Evolutionary conservation across 2,113 vertebrate genomes (phyloP), one percentile per base, ranked within the genome.

Genomic region (Hypocryptadius cinnamomeus): DNA sequence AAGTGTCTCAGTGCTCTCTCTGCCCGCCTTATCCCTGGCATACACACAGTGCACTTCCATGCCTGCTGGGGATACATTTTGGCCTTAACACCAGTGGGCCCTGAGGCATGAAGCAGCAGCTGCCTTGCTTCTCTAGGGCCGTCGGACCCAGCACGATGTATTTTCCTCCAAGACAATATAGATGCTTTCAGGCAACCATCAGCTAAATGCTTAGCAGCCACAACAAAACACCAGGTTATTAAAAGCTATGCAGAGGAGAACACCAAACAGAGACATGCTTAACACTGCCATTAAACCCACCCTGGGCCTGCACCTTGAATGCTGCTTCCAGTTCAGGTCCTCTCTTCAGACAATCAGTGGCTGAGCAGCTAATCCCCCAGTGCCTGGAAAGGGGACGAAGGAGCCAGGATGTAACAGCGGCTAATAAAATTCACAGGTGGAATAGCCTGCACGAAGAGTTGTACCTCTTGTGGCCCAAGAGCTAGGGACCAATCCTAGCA

Each of bases 141-240:
- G 37, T 24, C 4, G 7, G 19, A 78, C 45, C 30, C 4, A 1
- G n/a, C 30, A 53, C 3, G 0, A 57, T 0, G 0, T 27, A 70
- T 73, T 74, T 70, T 48, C n/a, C 50, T 87, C 42, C 47, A 78
- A 80, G 13, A 51, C 11, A 78, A 89, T 89, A 87, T 5, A 86
- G 4, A 35, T 7, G 19, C 51, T 84, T 91, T 78, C 54, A 53
- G 64, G 54, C 64, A 90, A 88, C 30, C 14, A 64, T 27, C 30
- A 88, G 35, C 27, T 83, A 83, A 86, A 77, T 20, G 37, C 19
- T 69, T 30, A 82, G 15, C 30, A 57, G 45, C 30, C 77, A 73
- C 56, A 89, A 77, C n/a, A 89, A 79, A 69, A 31, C 69, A 57
- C 45, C 31, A 86, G 44, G 30, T 60, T 83, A 83, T 72, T 33